These are phyloP conservation scores for Ariolimax columbianus DNA, from an alignment of 2,888 invertebrate genomes.

Conservation along the genomic window DNA sequence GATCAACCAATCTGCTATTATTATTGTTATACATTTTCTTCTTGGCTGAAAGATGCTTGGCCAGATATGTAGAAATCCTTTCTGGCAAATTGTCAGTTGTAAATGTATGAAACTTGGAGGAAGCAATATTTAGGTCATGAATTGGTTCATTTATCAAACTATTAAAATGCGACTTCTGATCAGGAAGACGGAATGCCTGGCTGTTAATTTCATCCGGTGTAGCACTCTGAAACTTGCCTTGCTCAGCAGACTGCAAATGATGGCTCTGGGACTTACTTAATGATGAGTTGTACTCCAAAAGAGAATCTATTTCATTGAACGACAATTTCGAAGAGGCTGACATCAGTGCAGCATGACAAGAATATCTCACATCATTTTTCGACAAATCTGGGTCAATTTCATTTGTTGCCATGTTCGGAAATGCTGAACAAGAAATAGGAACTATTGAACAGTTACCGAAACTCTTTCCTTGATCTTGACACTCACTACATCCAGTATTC, in stretches of 20 bases:
- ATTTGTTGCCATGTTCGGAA: background rate
- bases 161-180: background rate
- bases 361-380: background rate
- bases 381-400: background rate
- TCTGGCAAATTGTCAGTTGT: background rate
- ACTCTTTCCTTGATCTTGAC: background rate
- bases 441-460: background rate
- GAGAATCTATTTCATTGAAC: slow-evolving; percentile 23
- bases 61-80: slow-evolving; percentile 24
- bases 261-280: slow-evolving; percentile 5
- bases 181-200: background rate
- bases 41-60: slow-evolving; percentile 1
- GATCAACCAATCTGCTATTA: slow-evolving; percentile 1
- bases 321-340: slow-evolving; percentile 8
- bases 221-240: background rate
- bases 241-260: background rate
- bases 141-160: background rate
- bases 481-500: slow-evolving; percentile 3
- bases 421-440: background rate
- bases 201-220: background rate
- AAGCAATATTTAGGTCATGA: background rate
- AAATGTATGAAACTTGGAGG: background rate
- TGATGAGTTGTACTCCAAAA: slow-evolving; percentile 8
- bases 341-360: background rate
- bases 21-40: slow-evolving; percentile 25